phyloP scores from a whole-genome alignment of 1,140 invertebrate genomes.

The Drosophila athabasca region DNA sequence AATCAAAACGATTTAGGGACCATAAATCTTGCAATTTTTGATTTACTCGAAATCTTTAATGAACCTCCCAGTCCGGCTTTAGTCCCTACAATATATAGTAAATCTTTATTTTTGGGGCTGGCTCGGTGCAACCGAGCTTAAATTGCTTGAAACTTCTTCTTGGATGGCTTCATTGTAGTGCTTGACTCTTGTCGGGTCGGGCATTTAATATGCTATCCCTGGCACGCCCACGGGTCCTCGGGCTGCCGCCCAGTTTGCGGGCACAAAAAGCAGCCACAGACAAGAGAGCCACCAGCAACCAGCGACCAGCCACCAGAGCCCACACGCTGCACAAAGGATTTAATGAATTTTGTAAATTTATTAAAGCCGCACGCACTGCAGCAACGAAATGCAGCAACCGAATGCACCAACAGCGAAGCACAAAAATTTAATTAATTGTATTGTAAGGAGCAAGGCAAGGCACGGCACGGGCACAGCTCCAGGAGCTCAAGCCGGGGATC shows the following conservation, averaged over 20 bases:
- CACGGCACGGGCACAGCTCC: conserved; percentile 1
- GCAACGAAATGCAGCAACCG: conserved; percentile 18
- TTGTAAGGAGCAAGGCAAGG: conserved; percentile 32
- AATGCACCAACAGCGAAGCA: conserved; percentile 29
- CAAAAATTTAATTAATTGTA: conserved; percentile 81
- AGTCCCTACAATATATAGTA: neutral
- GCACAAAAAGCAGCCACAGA: conserved; percentile 6
- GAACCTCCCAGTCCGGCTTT: neutral
- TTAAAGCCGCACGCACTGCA: conserved; percentile 67
- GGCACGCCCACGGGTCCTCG: conserved; percentile 14
- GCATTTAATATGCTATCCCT: conserved; percentile 37
- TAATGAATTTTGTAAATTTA: conserved; percentile 75
- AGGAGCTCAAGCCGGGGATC: neutral
- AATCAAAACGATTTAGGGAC: too few species aligned
- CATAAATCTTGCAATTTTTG: too few species aligned
- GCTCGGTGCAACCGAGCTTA: neutral
- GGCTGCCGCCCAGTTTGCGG: neutral
- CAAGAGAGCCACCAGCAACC: neutral
- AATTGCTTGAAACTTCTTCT: conserved; percentile 30
- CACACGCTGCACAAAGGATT: conserved; percentile 59
- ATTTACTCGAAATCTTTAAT: too few species aligned
- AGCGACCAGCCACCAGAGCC: conserved; percentile 3
- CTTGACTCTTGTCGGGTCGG: conserved; percentile 7
- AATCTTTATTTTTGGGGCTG: neutral
- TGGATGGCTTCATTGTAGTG: conserved; percentile 42